Evolutionary conservation across 2,888 invertebrate genomes (phyloP).

Genomic region (Pristionchus mayeri): DNA sequence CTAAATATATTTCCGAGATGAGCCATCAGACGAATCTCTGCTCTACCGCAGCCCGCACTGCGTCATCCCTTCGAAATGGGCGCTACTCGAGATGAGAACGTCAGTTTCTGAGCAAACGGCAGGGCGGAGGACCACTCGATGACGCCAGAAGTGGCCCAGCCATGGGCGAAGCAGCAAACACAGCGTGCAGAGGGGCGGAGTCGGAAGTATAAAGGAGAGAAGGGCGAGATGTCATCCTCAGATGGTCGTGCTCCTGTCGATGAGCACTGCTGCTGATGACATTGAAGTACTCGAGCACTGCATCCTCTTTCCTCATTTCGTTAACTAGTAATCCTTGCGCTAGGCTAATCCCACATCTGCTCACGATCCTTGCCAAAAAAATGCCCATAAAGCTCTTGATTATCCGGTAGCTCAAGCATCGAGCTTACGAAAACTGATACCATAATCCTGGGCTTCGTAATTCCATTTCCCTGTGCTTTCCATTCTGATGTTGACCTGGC

Average conservation of each 20-base stretch:
- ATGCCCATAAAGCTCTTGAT: neutral
- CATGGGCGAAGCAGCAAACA: too few species aligned
- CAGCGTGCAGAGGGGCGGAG: neutral
- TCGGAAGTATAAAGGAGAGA: neutral
- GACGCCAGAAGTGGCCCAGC: neutral
- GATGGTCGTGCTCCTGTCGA: neutral
- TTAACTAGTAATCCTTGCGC: too few species aligned
- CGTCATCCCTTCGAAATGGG: conserved; percentile 5
- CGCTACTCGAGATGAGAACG: conserved; percentile 5
- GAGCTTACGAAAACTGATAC: too few species aligned
- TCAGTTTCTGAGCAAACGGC: neutral
- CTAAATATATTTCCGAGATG: too few species aligned
- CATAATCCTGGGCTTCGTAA: too few species aligned
- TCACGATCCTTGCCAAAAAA: neutral
- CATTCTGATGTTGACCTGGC: neutral
- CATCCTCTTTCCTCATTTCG: too few species aligned
- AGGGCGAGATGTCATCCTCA: neutral
- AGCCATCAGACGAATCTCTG: too few species aligned
- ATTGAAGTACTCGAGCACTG: too few species aligned
- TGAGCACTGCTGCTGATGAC: neutral
- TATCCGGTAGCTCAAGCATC: too few species aligned
- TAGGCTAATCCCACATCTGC: too few species aligned
- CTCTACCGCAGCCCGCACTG: too few species aligned
- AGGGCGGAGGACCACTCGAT: neutral
- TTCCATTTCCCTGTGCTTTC: neutral